Evolutionary conservation across 64 coral and sea anemone species (phyloP), one percentile per base, ranked within the genome.

Genomic region (Actinia equina): DNA sequence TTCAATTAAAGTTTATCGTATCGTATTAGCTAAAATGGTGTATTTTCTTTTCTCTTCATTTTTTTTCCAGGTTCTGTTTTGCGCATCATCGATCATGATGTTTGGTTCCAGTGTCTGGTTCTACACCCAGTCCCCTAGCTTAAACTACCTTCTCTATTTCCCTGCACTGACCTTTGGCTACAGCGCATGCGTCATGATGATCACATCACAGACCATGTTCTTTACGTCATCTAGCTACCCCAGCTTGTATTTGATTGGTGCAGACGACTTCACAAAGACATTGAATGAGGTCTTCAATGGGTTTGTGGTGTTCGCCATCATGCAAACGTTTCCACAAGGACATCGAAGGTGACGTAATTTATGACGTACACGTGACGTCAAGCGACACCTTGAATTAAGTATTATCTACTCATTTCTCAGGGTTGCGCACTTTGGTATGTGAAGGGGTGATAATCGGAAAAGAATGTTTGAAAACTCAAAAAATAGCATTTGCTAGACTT

Each of bases 181-280:
- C 55, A 58, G 83, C 55, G 52, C 43, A 44, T 85, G 83, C 55
- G 30, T 62, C 26, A 63, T 63, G 53, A 63, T 85, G 51, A 22
- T 85, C 25, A 85, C 83, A 17, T 85, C 83, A 82, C 83, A 85
- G 43, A 85, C 45, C 53, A 85, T 85, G 83, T 25, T 61, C 43
- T 30, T 61, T 17, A 85, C 52, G 0, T 81, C 78, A 20, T 81
- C 4, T 4, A 52, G 52, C 44, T 44, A 81, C 44, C 78, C 17
- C 27, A 37, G 78, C 69, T 81, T 51, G 22, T 45, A 44, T 18
- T 25, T 63, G 17, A 42, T 25, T 42, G 83, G 55, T 62, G n/a
- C 37, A 85, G 83, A 85, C 52, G 83, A 85, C 52, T 85, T 85
- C 23, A 85, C 55, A 7, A 85, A 42, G 30, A 59, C 83, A 60